These are phyloP conservation scores for Anisognathus igniventris DNA, from an alignment of 2,797 vertebrate genomes.

Conservation along the genomic window DNA sequence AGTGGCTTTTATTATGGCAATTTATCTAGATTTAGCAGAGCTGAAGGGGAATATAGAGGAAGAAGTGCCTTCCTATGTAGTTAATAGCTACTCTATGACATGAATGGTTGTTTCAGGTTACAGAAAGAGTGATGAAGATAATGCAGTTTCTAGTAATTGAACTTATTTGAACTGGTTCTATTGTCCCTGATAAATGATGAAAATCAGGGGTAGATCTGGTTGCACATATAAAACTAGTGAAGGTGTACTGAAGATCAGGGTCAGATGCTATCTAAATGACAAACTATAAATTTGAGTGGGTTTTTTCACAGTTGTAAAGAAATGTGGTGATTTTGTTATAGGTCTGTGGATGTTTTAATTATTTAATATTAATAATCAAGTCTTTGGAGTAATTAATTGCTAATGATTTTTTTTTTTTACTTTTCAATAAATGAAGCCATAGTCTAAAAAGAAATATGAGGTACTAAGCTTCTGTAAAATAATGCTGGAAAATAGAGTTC, in stretches of 20 bases:
- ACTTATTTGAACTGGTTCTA: neutral
- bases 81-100: neutral
- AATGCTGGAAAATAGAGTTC: neutral
- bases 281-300: neutral
- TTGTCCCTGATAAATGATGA: neutral
- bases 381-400: neutral
- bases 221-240: neutral
- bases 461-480: neutral
- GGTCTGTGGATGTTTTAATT: neutral
- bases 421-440: neutral
- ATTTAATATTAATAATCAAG: neutral
- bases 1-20: constrained; percentile 32
- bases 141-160: neutral
- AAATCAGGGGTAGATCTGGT: neutral
- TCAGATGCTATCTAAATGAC: neutral
- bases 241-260: neutral
- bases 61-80: neutral
- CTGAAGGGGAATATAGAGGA: neutral
- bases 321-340: neutral
- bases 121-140: constrained; percentile 7
- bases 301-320: neutral
- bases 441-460: neutral
- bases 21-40: constrained; percentile 31
- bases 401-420: neutral
- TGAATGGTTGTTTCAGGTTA: neutral